These are phyloP conservation scores for Chionoecetes opilio DNA, from an alignment of 1,140 invertebrate genomes.

Conservation along the genomic window DNA sequence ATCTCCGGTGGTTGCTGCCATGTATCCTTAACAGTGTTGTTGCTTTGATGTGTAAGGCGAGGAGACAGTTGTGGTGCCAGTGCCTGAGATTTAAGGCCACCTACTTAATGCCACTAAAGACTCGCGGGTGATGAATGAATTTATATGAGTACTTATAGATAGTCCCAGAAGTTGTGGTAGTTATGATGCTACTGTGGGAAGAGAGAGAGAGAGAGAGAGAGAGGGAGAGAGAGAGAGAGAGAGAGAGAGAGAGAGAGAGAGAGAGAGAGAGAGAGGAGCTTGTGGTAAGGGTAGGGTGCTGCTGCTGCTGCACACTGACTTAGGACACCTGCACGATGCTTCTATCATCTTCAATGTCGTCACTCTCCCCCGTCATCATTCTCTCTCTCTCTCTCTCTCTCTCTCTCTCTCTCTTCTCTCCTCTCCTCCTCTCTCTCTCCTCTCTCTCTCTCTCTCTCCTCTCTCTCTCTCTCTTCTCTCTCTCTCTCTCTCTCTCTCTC, in stretches of 20 bases:
- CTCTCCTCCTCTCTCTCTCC: not conserved
- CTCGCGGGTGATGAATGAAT: not conserved
- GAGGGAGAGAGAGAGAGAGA: not conserved
- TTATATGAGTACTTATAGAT: not conserved
- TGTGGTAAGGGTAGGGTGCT: conserved; percentile 16
- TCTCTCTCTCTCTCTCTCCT: conserved; percentile 39
- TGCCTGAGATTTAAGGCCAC: not conserved
- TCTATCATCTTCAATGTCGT: conserved; percentile 67
- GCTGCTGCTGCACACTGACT: conserved; percentile 14
- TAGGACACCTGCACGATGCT: conserved; percentile 47
- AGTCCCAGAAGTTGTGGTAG: not conserved
- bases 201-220: not conserved
- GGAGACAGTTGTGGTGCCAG: not conserved
- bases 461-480: conserved; percentile 37
- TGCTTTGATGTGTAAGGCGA: not conserved
- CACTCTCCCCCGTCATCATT: not conserved
- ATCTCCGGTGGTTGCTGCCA: not conserved
- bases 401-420: not conserved
- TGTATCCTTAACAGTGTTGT: not conserved
- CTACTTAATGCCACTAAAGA: not conserved
- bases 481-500: conserved; percentile 39
- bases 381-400: not conserved
- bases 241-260: conserved; percentile 4
- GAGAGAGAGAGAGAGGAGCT: not conserved
- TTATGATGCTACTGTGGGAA: not conserved